Evolutionary conservation across 1,140 invertebrate species (phyloP).

Genomic region (Drosophila erecta): DNA sequence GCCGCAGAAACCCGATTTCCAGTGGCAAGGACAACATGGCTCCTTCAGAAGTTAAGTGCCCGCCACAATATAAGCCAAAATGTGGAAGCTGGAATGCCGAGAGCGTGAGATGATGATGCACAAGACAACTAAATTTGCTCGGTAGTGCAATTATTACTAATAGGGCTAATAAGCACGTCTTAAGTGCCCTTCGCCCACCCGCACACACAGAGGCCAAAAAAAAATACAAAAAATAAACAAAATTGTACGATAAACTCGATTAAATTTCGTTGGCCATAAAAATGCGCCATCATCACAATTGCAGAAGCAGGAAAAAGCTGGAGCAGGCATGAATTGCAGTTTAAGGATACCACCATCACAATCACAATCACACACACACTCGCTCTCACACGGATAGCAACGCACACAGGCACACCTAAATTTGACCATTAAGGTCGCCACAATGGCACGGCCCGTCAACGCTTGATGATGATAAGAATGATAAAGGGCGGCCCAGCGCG

Average conservation of each 20-base stretch:
- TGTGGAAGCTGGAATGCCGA: constrained; percentile 13
- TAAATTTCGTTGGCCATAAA: constrained; percentile 75
- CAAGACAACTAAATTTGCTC: constrained; percentile 76
- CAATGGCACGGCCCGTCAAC: constrained; percentile 73
- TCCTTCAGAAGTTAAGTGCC: constrained; percentile 53
- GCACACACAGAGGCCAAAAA: not conserved
- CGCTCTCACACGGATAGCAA: constrained; percentile 5
- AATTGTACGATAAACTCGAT: constrained; percentile 79
- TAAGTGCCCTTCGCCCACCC: constrained; percentile 52
- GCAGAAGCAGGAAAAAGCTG: constrained; percentile 33
- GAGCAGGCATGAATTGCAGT: constrained; percentile 73
- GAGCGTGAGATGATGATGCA: constrained; percentile 38
- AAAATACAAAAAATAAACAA: constrained; percentile 14
- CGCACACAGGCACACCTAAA: constrained; percentile 37
- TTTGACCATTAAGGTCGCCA: constrained; percentile 79
- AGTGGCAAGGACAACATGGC: constrained; percentile 23
- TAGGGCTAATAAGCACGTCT: constrained; percentile 78
- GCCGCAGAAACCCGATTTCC: constrained; percentile 27
- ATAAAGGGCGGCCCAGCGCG: constrained; percentile 13
- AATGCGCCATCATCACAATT: constrained; percentile 79
- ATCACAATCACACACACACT: constrained; percentile 10
- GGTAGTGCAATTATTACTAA: constrained; percentile 81
- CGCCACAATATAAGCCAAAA: constrained; percentile 40
- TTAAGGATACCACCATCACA: constrained; percentile 64
- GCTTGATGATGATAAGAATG: constrained; percentile 66